Percentiles rank a stretch among this genome's conserved stretches.
Evolutionary conservation across 2,797 vertebrate species (phyloP).

Genomic region (Gila robusta): DNA sequence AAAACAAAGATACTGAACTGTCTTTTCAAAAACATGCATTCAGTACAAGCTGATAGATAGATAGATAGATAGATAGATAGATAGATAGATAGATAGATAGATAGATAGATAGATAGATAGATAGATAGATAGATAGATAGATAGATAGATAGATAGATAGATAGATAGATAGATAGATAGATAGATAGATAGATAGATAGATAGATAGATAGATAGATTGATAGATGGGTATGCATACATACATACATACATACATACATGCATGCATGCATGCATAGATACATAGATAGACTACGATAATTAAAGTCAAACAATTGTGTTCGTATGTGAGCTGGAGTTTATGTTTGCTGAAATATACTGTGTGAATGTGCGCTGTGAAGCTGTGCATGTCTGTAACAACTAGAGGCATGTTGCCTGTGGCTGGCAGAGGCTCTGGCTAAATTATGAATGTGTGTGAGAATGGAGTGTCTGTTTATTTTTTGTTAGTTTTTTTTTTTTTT

Average conservation of each 20-base stretch:
- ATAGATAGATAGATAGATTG: no score
- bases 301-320: constrained; percentile 1
- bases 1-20: neutral
- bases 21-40: no score
- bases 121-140: no score
- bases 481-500: neutral
- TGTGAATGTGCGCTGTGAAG: constrained; percentile 16
- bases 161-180: no score
- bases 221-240: no score
- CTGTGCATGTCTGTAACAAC: constrained; percentile 21
- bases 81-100: neutral
- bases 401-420: constrained; percentile 14
- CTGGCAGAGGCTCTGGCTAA: constrained; percentile 38
- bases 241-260: neutral
- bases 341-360: constrained; percentile 21
- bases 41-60: neutral
- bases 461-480: constrained; percentile 31
- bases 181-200: no score
- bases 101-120: neutral
- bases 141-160: no score
- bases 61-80: neutral
- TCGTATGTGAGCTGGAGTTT: neutral
- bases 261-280: neutral
- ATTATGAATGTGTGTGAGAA: constrained; percentile 59
- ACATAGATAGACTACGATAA: neutral